Base-by-base conservation (phyloP, 2,797 vertebrate species). In the Microhierax caerulescens region DNA sequence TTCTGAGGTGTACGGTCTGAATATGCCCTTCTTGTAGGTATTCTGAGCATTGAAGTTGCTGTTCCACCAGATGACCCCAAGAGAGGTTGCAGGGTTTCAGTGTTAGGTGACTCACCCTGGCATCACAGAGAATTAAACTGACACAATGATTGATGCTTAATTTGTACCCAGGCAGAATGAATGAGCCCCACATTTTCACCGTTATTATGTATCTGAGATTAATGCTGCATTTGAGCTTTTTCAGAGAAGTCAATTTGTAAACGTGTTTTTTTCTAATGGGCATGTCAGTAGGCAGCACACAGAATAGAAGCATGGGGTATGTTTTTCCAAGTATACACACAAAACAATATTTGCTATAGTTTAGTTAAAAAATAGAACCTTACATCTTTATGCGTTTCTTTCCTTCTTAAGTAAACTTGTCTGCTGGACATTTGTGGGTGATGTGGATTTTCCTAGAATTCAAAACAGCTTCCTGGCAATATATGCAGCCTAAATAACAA, bases 391-490 rank as follows among this genome's bases (percentile, higher is more conserved):
- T 54, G 10, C 2, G 6, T 51, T 50, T 28, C 30, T 60, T 45
- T 2, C 0, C 10, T 10, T 43, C 15, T 5, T 28, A 47, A 5
- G 30, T 34, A 87, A 56, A 13, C 27, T 87, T 73, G 5, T 48
- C 25, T 67, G 0, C 67, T 86, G 28, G 28, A 56, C 19, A 41
- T 93, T 70, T 81, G 15, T 73, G 36, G 34, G 59, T 76, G 78
- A 70, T 43, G 6, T 6, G 41, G 18, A 50, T 90, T 85, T 95
- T 92, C 32, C 36, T 10, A 60, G 70, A 85, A 85, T 64, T 74
- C 28, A 53, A n/a, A 93, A 41, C 18, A 70, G 32, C 28, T 90
- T 91, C 27, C 82, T 90, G 64, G 56, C 74, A 92, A 50, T 64
- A 10, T 48, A 56, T 53, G 12, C 65, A 84, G 47, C 12, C 43